Evolutionary conservation across 92 coral and sea anemone species (phyloP), one percentile per base, ranked within the genome.

Genomic region (Phenganax subtilis): DNA sequence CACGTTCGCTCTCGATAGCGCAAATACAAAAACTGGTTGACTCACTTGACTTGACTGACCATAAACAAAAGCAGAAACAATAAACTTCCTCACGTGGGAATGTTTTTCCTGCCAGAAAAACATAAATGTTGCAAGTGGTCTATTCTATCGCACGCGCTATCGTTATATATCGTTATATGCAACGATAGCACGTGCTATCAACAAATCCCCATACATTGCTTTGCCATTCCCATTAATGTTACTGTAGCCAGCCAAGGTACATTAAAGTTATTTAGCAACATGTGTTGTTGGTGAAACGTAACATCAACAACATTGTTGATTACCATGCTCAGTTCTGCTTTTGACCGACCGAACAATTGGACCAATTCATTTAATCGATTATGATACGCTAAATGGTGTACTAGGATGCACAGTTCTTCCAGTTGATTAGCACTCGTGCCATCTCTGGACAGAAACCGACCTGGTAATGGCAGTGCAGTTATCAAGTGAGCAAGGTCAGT

Each of bases 251-350:
- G 55, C 75, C 75, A 70, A 10, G 75, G 75, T 8, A 70, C 51
- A 70, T 70, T 70, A 17, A 70, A 52, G 17, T 70, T 70, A 29
- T 17, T 70, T 70, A 70, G 30, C 52, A 70, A 52, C 17, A 28
- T 17, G 30, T 70, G 75, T 44, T 70, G 75, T 70, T 70, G 75
- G 75, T 14, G 47, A 70, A 70, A 70, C 17, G 0, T 52, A 17
- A 70, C 17, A 29, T 70, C 75, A 30, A 70, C 75, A 70, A 70
- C 75, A 70, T 70, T n/a, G 75, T 70, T 70, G 75, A 70, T 7
- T n/a, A 70, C 25, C 25, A 20, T 20, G 25, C 25, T 20, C 25
- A 20, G 25, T 20, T 20, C 25, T 20, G 25, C 25, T 70, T 70
- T 70, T 10, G 75, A 70, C 30, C 75, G 17, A 8, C 75, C 75